Conservation (phyloP, 1,140 invertebrate species). For the Gyrodactylus bullatarudis region DNA sequence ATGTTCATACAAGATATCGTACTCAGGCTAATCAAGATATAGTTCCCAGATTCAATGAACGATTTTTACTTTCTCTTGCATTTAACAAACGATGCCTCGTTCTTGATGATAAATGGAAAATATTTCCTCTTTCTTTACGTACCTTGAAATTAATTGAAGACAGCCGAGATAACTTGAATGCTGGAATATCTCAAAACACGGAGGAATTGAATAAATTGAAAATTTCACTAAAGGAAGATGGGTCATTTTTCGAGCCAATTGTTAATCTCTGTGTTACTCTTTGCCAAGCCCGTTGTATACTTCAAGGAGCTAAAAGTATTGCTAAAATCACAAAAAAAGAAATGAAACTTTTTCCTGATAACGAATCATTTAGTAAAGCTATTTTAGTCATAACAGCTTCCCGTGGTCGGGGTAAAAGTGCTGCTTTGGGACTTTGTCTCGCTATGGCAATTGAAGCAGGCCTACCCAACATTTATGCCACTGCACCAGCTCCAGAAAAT, state of each 20-base stretch:
- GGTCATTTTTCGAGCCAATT: neutral
- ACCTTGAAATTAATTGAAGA: constrained; percentile 12
- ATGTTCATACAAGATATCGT: constrained; percentile 69
- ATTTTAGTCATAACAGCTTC: constrained; percentile 78
- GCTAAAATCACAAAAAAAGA: neutral
- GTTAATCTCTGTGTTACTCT: neutral
- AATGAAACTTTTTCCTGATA: neutral
- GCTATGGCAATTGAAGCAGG: constrained; percentile 28
- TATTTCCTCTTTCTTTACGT: constrained; percentile 62
- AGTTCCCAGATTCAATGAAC: constrained; percentile 72
- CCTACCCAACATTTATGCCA: constrained; percentile 90
- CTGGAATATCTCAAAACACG: neutral
- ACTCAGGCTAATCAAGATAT: constrained; percentile 73
- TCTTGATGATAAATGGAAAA: constrained; percentile 52
- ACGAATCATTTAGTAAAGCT: constrained; percentile 25
- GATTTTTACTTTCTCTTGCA: constrained; percentile 56
- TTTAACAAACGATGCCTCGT: constrained; percentile 56
- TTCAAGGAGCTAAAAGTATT: neutral
- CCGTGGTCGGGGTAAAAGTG: constrained; percentile 83
- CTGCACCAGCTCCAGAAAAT: constrained; percentile 86
- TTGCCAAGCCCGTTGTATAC: neutral
- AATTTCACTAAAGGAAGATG: constrained; percentile 1
- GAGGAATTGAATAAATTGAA: neutral
- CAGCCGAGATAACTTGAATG: neutral
- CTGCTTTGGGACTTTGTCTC: constrained; percentile 68